Base-by-base conservation (phyloP, 2,888 invertebrate species). In the Didymodactylos carnosus region DNA sequence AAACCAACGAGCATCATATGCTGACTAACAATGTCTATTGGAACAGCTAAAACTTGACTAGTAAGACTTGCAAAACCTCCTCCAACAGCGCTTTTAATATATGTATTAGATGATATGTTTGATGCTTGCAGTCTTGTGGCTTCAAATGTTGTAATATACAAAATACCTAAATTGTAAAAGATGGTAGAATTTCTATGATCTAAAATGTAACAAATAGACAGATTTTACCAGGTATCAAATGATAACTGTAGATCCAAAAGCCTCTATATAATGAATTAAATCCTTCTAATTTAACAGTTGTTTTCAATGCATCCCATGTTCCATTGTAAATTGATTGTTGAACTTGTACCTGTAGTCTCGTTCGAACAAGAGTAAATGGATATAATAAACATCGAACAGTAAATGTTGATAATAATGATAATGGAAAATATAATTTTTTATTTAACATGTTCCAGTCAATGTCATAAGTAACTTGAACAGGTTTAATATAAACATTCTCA, bases 401-500 rank as follows among this genome's bases (percentile, higher is more conserved):
- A 78, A 92, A 90, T 70, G 91, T 90, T 80, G 93, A 94, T 19
- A 92, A 84, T 85, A 94, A 90, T 75, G 92, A 92, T 75, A 95
- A 84, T 0, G 94, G 94, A 81, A 91, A 91, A 82, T 94, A 97
- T 81, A 92, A 93, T 70, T 87, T 87, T 80, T 92, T 94, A 83
- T 97, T 91, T 92, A 97, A 91, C 95, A 97, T 97, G 78, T 93
- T 88, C 91, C 94, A 92, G 84, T 97, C 95, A 76, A 97, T 93
- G 10, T 90, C 92, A 39, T 41, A 35, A 39, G 35, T 62, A n/a
- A n/a, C n/a, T n/a, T n/a, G n/a, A n/a, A n/a, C n/a, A n/a, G n/a
- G n/a, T n/a, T n/a, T n/a, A n/a, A n/a, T n/a, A n/a, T n/a, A n/a
- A n/a, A n/a, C n/a, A n/a, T n/a, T n/a, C n/a, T n/a, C n/a, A n/a